These are phyloP conservation scores for Muscicapa striata DNA, from an alignment of 2,797 vertebrate genomes.

Conservation along the genomic window DNA sequence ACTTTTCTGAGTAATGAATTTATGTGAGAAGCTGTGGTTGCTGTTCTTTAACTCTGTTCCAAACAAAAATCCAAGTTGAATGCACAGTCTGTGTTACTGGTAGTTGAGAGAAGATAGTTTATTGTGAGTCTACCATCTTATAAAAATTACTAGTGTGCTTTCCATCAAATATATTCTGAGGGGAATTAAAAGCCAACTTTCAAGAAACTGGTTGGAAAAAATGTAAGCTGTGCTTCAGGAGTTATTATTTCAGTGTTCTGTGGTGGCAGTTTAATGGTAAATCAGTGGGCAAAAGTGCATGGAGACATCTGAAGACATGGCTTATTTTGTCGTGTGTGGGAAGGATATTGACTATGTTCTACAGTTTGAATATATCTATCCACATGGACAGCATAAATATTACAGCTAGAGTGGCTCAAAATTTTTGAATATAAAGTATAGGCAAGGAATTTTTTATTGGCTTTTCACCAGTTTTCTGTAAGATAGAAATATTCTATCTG, in stretches of 20 bases:
- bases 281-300: constrained; percentile 20
- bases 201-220: constrained; percentile 74
- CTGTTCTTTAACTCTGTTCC: not conserved
- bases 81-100: constrained; percentile 46
- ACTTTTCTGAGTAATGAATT: not conserved
- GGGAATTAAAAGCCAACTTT: constrained; percentile 82
- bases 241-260: constrained; percentile 66
- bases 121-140: constrained; percentile 80
- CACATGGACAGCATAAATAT: constrained; percentile 20
- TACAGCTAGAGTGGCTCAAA: not conserved
- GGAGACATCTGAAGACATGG: not conserved
- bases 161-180: constrained; percentile 80
- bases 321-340: constrained; percentile 13
- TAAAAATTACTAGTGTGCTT: constrained; percentile 82
- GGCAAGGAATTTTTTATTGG: constrained; percentile 21
- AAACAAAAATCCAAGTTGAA: not conserved
- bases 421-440: constrained; percentile 20
- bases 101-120: constrained; percentile 80
- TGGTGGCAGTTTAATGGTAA: constrained; percentile 40
- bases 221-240: constrained; percentile 73
- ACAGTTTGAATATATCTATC: not conserved
- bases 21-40: not conserved
- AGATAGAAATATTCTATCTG: constrained; percentile 36
- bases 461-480: constrained; percentile 41
- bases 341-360: constrained; percentile 34